These are phyloP conservation scores for Fragum sueziense DNA, from an alignment of 2,888 invertebrate species.

Conservation along the genomic window DNA sequence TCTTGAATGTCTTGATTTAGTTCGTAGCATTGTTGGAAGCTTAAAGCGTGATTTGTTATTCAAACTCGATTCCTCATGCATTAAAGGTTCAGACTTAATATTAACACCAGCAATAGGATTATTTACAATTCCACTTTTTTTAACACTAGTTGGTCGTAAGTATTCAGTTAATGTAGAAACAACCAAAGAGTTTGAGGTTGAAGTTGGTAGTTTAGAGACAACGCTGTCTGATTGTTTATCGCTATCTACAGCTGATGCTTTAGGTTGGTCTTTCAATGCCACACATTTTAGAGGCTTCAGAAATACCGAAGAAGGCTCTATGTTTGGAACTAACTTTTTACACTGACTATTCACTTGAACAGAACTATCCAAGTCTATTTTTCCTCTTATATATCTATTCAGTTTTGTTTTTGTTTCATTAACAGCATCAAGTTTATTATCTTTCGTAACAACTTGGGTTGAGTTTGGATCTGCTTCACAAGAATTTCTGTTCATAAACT, in stretches of 20 bases:
- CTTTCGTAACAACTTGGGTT: background rate
- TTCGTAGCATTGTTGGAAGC: background rate
- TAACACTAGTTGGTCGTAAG: background rate
- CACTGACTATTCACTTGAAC: too few relatives aligned
- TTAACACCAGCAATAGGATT: background rate
- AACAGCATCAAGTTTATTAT: background rate
- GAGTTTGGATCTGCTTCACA: slow-evolving; percentile 3
- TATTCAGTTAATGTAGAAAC: background rate
- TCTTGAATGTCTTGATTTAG: background rate
- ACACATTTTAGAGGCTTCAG: slow-evolving; percentile 32
- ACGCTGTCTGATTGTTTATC: background rate
- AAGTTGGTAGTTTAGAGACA: background rate
- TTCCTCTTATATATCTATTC: too few relatives aligned
- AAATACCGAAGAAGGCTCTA: slow-evolving; percentile 55
- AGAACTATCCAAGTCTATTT: too few relatives aligned
- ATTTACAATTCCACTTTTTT: background rate
- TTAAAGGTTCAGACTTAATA: background rate
- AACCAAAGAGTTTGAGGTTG: background rate
- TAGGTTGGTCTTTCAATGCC: background rate
- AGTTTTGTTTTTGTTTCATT: background rate
- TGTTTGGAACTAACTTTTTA: slow-evolving; percentile 6
- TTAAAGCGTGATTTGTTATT: background rate
- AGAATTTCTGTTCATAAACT: background rate
- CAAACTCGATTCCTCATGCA: background rate
- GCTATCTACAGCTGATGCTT: too few relatives aligned